phyloP scores from a whole-genome alignment of 2,888 invertebrate genomes.

The Nephrocerus scutellatus region DNA sequence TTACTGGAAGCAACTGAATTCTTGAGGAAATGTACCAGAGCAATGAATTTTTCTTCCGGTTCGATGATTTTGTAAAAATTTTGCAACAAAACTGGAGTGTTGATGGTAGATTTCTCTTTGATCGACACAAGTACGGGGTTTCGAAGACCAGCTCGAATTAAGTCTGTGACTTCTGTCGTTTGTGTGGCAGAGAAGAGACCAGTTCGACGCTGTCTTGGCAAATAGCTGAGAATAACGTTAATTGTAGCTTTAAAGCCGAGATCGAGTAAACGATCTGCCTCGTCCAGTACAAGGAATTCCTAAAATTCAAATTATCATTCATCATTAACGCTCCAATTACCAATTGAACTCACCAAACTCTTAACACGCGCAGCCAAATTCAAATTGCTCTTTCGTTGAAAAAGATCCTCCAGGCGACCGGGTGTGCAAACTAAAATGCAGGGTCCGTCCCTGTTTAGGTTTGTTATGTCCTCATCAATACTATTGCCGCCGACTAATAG shows the following conservation, averaged over 20 bases:
- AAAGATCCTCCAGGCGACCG: constrained; percentile 81
- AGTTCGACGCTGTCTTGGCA: constrained; percentile 90
- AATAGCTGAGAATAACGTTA: constrained; percentile 78
- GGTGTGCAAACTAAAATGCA: constrained; percentile 93
- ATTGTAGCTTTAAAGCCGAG: constrained; percentile 82
- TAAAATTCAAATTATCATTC: constrained; percentile 40
- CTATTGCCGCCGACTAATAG: constrained; percentile 77
- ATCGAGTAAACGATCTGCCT: constrained; percentile 91
- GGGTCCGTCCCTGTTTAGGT: constrained; percentile 61
- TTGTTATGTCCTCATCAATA: constrained; percentile 66
- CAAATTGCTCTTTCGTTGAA: constrained; percentile 62
- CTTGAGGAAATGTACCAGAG: constrained; percentile 72
- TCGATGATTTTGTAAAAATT: constrained; percentile 76
- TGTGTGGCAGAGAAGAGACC: constrained; percentile 99
- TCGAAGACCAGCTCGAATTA: constrained; percentile 87
- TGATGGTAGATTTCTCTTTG: constrained; percentile 73
- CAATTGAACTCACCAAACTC: constrained; percentile 57
- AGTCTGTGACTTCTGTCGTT: constrained; percentile 83
- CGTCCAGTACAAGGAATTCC: constrained; percentile 91
- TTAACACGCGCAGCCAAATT: constrained; percentile 68
- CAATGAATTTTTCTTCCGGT: constrained; percentile 73
- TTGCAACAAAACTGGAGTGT: constrained; percentile 62
- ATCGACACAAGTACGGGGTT: constrained; percentile 89
- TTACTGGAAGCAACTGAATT: constrained; percentile 48
- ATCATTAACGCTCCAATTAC: neutral